Base-by-base conservation (phyloP, 2,797 vertebrate genomes). In the Ctenochaetus hawaiiensis region DNA sequence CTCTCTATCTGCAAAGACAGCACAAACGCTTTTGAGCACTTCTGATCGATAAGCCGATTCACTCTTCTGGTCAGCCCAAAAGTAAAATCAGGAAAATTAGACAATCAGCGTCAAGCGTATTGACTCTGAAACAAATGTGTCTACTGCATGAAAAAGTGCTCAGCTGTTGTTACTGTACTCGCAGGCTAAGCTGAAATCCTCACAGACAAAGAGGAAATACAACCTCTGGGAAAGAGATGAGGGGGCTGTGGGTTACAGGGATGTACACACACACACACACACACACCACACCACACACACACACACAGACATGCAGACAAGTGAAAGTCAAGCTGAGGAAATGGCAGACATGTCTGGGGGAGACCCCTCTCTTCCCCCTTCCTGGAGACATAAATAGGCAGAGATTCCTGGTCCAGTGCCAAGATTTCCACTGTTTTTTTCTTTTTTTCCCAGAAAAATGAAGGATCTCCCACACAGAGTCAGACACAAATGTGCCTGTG, bases 31-130 rank as follows among this genome's bases (percentile, higher is more conserved):
- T 71, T 60, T 34, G 60, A 83, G 71, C 59, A 26, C 47, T 39
- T 41, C 4, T 44, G 71, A 87, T 91, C 88, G 80, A 90, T 93
- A 89, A 63, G 10, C 57, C 66, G 22, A 89, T 73, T 69, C 34
- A 30, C 16, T 4, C 60, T 9, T 66, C 48, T 20, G 47, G 37
- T 22, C 8, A 4, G 47, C 16, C 37, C 58, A 76, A 49, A 61
- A 67, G 67, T 59, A 52, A 78, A 82, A 70, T 67, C 56, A 45
- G 47, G 34, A 56, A 14, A 52, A 77, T 22, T 37, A 63, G 70
- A 72, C 48, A 23, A 71, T 47, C 23, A 57, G 67, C 0, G 16
- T 71, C 2, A 34, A 67, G 13, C 2, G 0, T 53, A 18, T 47
- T 16, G 58, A 67, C 44, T 34, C 56, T 64, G 60, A 78, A 69